Conservation (phyloP, 1,140 invertebrate species). For the Drosophila orena region DNA sequence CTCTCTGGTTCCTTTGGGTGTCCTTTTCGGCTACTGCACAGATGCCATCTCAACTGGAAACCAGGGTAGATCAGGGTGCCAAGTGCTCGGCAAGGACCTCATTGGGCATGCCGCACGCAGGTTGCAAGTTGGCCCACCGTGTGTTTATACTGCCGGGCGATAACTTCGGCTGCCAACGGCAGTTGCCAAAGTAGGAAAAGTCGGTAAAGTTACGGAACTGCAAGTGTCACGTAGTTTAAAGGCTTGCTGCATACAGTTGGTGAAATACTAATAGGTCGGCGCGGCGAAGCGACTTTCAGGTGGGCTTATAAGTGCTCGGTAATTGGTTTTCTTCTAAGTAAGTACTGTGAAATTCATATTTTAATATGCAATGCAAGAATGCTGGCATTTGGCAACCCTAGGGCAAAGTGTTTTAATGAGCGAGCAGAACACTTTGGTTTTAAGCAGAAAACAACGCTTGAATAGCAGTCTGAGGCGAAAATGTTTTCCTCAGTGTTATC, state of each 20-base stretch:
- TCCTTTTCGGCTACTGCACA: slow-evolving; percentile 25
- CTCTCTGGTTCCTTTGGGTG: slow-evolving; percentile 9
- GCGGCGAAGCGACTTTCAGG: slow-evolving; percentile 1
- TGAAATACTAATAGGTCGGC: slow-evolving; percentile 27
- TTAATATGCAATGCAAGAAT: not conserved
- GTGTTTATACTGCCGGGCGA: slow-evolving; percentile 23
- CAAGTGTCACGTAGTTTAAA: slow-evolving; percentile 38
- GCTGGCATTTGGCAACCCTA: not conserved
- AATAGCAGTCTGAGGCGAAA: too few relatives aligned
- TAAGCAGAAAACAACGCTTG: too few relatives aligned
- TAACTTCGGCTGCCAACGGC: slow-evolving; percentile 34
- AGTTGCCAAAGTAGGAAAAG: slow-evolving; percentile 23
- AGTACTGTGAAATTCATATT: not conserved
- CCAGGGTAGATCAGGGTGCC: slow-evolving; percentile 13
- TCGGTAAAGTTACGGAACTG: slow-evolving; percentile 21
- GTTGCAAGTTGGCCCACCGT: slow-evolving; percentile 17
- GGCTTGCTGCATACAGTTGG: slow-evolving; percentile 15
- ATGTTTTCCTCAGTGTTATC: not conserved
- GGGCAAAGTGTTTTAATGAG: not conserved
- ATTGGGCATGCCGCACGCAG: slow-evolving; percentile 28
- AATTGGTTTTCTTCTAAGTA: slow-evolving; percentile 14
- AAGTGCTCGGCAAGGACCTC: not conserved
- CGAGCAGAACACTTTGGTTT: not conserved
- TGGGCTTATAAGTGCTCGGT: slow-evolving; percentile 19
- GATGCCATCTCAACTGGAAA: too few relatives aligned